Evolutionary conservation across 2,797 vertebrate species (phyloP).

Genomic region (Sebastiscus albofasciatus): DNA sequence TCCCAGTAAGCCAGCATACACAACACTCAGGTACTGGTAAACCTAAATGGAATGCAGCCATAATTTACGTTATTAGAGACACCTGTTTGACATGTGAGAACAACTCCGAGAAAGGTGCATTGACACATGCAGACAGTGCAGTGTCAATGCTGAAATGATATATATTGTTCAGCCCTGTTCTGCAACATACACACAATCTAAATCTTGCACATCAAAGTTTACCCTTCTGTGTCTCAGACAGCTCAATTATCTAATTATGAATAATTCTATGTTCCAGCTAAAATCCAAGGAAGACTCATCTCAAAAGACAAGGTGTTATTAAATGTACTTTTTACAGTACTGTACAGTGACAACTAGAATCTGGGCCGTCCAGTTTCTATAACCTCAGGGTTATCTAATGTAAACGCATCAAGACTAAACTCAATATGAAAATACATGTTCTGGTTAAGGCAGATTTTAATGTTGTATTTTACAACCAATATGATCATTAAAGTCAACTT

Average conservation of each 20-base stretch:
- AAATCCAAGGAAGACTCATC: background rate
- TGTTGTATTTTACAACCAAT: background rate
- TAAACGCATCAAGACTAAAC: background rate
- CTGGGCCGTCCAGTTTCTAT: constrained; percentile 16
- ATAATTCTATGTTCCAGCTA: background rate
- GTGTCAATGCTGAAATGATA: background rate
- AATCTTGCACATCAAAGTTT: background rate
- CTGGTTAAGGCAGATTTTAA: background rate
- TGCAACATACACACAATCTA: background rate
- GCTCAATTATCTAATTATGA: background rate
- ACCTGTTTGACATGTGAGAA: background rate
- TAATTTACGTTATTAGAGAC: background rate
- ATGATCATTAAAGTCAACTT: constrained; percentile 30
- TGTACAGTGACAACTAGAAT: background rate
- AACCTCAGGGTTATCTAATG: background rate
- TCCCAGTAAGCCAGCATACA: background rate
- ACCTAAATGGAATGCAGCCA: background rate
- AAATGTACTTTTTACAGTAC: background rate
- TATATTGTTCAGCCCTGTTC: background rate
- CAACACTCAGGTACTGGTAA: background rate
- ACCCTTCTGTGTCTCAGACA: background rate
- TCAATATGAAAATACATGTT: background rate
- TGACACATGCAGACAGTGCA: background rate
- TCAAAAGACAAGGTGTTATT: background rate
- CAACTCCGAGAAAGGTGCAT: background rate